Percentiles rank a stretch among this genome's conserved stretches.
Conservation (phyloP, 2,113 vertebrate genomes). For the Xyrauchen texanus region DNA sequence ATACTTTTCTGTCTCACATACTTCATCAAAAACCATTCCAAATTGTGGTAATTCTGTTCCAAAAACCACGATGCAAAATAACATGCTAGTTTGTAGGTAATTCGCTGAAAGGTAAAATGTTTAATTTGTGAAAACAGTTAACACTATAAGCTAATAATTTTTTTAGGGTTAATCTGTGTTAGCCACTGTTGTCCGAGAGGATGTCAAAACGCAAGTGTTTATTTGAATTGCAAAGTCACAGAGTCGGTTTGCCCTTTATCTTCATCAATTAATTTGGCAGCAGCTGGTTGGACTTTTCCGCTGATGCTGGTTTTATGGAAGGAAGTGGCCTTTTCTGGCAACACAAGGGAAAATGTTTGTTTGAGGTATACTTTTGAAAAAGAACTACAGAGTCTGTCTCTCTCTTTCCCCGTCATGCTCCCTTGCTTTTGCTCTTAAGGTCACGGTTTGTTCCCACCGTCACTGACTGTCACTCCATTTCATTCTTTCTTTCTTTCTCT, state of each 20-base stretch:
- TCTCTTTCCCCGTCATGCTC: slow-evolving; percentile 51
- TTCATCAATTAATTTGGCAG: slow-evolving; percentile 32
- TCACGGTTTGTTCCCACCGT: slow-evolving; percentile 53
- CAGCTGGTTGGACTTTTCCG: slow-evolving; percentile 12
- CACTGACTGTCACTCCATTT: slow-evolving; percentile 56
- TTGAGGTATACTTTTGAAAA: slow-evolving; percentile 34
- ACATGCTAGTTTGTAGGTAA: too few species aligned
- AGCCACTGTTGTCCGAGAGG: not conserved
- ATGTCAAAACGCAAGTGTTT: slow-evolving; percentile 2
- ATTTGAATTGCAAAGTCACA: slow-evolving; percentile 8
- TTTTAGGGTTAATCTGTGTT: not conserved
- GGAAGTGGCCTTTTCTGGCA: slow-evolving; percentile 35
- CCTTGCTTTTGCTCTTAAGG: slow-evolving; percentile 50
- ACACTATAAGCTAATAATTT: not conserved
- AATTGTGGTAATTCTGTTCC: too few species aligned
- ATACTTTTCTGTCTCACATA: too few species aligned
- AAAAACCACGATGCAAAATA: too few species aligned
- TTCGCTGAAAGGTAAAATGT: too few species aligned
- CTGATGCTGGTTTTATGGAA: slow-evolving; percentile 22
- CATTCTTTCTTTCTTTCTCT: slow-evolving; percentile 26
- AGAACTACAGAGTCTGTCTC: slow-evolving; percentile 55
- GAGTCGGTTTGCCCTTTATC: slow-evolving; percentile 20
- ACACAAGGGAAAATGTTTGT: slow-evolving; percentile 42
- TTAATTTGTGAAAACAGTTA: not conserved
- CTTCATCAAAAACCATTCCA: too few species aligned